Conservation (phyloP, 2,113 vertebrate species). For the Enhydra lutris region DNA sequence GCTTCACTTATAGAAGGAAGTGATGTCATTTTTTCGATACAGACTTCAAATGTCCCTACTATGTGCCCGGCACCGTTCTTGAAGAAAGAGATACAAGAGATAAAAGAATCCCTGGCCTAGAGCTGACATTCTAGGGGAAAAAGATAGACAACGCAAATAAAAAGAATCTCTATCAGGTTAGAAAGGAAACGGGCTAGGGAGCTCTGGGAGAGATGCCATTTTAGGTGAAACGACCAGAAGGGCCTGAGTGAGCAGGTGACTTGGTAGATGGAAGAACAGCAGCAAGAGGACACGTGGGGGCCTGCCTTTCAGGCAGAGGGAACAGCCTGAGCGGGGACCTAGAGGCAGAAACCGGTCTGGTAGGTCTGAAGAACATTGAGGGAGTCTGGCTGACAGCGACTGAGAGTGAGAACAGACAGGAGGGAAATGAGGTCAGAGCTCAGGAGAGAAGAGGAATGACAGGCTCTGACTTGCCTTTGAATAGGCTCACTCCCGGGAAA, state of each 20-base stretch:
- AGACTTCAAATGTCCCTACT: not conserved
- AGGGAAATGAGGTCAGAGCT: constrained; percentile 12
- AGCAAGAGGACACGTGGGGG: not conserved
- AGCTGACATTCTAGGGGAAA: not conserved
- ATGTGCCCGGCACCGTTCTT: not conserved
- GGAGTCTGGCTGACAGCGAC: not conserved
- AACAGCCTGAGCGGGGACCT: not conserved
- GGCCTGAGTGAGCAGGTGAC: not conserved
- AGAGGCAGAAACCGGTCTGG: not conserved
- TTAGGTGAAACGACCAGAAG: not conserved
- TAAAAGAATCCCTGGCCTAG: not conserved
- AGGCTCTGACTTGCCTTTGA: not conserved
- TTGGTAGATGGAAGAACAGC: not conserved
- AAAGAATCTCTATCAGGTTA: not conserved
- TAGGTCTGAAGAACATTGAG: not conserved
- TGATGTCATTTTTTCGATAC: not conserved
- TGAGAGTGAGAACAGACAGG: not conserved
- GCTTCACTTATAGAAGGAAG: not conserved
- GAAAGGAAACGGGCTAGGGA: not conserved
- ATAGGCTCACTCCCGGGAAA: not conserved
- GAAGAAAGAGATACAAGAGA: not conserved
- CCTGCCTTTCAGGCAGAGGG: not conserved
- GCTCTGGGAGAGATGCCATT: accelerated
- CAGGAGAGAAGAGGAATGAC: not conserved
- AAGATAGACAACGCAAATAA: not conserved